Percentiles rank a stretch among this genome's conserved stretches.
These are phyloP conservation scores for Proteles cristata DNA, from an alignment of 2,113 vertebrate species.

Conservation along the genomic window DNA sequence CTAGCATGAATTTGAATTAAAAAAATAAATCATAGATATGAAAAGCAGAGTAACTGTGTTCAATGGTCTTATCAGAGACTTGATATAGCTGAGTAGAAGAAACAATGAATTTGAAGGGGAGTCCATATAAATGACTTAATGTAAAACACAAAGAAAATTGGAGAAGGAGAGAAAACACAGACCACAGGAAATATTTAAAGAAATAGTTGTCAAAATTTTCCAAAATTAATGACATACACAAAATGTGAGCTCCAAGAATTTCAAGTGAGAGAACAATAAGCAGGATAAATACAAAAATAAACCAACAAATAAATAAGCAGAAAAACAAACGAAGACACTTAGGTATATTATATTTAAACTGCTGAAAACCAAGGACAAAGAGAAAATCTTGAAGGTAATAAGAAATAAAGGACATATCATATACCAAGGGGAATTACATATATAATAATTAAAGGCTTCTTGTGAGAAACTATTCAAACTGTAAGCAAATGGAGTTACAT, in stretches of 20 bases:
- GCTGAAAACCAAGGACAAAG: not conserved
- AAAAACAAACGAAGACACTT: not conserved
- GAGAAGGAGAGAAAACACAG: not conserved
- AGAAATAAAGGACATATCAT: not conserved
- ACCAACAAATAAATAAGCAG: not conserved
- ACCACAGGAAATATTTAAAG: not conserved
- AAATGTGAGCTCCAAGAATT: not conserved
- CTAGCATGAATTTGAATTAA: too few species aligned
- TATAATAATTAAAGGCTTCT: not conserved
- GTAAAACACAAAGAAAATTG: not conserved
- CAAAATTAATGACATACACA: not conserved
- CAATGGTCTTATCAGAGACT: not conserved
- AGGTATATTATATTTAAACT: not conserved
- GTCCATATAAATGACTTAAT: not conserved
- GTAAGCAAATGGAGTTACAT: not conserved
- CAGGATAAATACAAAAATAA: not conserved
- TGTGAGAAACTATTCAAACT: not conserved
- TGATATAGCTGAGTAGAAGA: not conserved
- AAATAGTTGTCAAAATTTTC: not conserved
- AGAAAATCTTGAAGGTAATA: not conserved
- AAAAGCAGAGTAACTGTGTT: not conserved
- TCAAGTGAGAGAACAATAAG: not conserved
- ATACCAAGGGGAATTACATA: not conserved
- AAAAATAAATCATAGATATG: not conserved
- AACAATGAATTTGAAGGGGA: slow-evolving; percentile 3